phyloP scores from a whole-genome alignment of 2,888 invertebrate species.

The Epistrophe eligans region DNA sequence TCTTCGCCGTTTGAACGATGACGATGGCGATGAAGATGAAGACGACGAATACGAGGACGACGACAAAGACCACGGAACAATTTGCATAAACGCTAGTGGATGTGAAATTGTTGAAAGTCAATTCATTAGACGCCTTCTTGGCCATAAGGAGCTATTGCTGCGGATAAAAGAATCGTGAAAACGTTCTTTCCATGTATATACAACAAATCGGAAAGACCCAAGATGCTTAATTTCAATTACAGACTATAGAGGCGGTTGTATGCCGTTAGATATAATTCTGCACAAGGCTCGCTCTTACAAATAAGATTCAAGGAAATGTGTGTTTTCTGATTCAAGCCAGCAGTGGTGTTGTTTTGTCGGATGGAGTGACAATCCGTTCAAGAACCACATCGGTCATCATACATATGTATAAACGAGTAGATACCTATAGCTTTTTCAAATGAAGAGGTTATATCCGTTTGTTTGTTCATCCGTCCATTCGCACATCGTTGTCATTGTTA shows the following conservation, averaged over 20 bases:
- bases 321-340: not conserved
- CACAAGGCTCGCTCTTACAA: not conserved
- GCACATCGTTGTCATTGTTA: conserved; percentile 22
- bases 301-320: conserved; percentile 11
- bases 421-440: conserved; percentile 5
- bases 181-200: conserved; percentile 39
- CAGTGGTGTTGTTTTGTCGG: not conserved
- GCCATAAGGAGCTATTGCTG: conserved; percentile 52
- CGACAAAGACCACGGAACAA: conserved; percentile 5
- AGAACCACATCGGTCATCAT: conserved; percentile 53
- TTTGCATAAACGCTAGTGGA: conserved; percentile 73
- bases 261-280: conserved; percentile 58
- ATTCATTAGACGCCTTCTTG: conserved; percentile 75
- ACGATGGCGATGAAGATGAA: conserved; percentile 3
- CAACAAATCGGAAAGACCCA: conserved; percentile 26
- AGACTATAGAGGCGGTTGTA: conserved; percentile 53
- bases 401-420: not conserved
- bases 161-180: conserved; percentile 55
- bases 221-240: conserved; percentile 73
- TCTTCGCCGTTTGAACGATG: not conserved
- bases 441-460: conserved; percentile 43
- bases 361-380: conserved; percentile 60
- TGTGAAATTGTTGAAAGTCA: conserved; percentile 73
- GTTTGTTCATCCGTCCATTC: conserved; percentile 15
- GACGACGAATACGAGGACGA: not conserved